Percentiles rank a stretch among this genome's conserved stretches.
Evolutionary conservation across 2,888 invertebrate species (phyloP).

Genomic region (Pyralis farinalis): DNA sequence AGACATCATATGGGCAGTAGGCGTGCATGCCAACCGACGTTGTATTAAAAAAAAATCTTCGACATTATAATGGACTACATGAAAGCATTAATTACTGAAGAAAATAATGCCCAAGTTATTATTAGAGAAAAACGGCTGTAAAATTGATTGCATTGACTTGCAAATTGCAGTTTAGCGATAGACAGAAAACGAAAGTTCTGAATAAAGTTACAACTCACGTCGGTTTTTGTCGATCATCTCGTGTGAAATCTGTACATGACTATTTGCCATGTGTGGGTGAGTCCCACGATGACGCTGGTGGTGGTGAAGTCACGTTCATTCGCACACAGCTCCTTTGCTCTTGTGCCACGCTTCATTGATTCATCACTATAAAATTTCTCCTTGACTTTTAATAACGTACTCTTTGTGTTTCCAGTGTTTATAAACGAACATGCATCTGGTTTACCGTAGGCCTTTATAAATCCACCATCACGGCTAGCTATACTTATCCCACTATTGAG

Average conservation of each 20-base stretch:
- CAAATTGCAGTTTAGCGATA: constrained; percentile 39
- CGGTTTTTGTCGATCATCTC: constrained; percentile 60
- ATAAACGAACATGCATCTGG: no score
- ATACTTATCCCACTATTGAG: no score
- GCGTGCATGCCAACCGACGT: no score
- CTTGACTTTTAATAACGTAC: no score
- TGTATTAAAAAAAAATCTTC: no score
- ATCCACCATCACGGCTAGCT: no score
- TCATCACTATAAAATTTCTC: background rate
- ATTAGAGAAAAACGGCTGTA: constrained; percentile 18
- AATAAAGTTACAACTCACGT: constrained; percentile 48
- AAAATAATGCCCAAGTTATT: constrained; percentile 12
- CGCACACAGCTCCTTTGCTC: background rate
- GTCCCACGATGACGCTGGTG: constrained; percentile 11
- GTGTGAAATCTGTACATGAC: constrained; percentile 51
- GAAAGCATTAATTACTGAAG: background rate
- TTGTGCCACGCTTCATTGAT: background rate
- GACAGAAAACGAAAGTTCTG: constrained; percentile 65
- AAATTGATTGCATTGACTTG: constrained; percentile 37
- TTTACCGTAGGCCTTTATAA: no score
- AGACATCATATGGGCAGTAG: no score
- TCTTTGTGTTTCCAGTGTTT: no score
- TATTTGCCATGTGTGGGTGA: constrained; percentile 34
- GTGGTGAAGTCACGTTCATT: no score
- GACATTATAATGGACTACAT: background rate